A percentile compares a stretch with the other conserved stretches of the same genome.
Evolutionary conservation across 2,888 invertebrate genomes (phyloP).

Genomic region (Phengaris arion): DNA sequence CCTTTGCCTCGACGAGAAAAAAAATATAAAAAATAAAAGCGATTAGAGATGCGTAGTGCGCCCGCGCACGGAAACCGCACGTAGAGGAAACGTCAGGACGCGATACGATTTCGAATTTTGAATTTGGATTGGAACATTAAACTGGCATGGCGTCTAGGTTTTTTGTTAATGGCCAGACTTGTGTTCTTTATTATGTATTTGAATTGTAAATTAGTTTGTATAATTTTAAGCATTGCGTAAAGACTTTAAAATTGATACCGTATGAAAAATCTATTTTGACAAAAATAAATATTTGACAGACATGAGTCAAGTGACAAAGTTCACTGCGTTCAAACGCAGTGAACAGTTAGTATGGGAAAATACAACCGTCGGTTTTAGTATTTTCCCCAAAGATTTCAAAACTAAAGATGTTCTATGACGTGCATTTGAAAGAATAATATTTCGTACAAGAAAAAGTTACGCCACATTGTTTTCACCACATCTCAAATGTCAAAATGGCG

Average conservation of each 20-base stretch:
- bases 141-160: conserved; percentile 61
- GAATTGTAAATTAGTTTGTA: conserved; percentile 9
- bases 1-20: conserved; percentile 39
- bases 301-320: no score
- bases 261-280: no score
- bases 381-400: no score
- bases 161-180: conserved; percentile 40
- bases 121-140: conserved; percentile 69
- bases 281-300: no score
- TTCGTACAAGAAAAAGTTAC: no score
- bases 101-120: conserved; percentile 77
- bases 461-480: no score
- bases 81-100: conserved; percentile 70
- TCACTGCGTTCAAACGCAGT: no score
- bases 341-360: no score
- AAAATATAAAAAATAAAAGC: conserved; percentile 54
- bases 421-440: no score
- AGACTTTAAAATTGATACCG: not conserved
- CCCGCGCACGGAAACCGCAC: conserved; percentile 71
- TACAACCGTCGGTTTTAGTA: no score
- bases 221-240: not conserved
- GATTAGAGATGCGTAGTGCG: conserved; percentile 72
- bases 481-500: no score
- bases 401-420: no score
- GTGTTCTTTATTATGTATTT: not conserved